These are phyloP conservation scores for Phrynosoma blainvillii DNA, from an alignment of 2,113 vertebrate genomes.

Conservation along the genomic window DNA sequence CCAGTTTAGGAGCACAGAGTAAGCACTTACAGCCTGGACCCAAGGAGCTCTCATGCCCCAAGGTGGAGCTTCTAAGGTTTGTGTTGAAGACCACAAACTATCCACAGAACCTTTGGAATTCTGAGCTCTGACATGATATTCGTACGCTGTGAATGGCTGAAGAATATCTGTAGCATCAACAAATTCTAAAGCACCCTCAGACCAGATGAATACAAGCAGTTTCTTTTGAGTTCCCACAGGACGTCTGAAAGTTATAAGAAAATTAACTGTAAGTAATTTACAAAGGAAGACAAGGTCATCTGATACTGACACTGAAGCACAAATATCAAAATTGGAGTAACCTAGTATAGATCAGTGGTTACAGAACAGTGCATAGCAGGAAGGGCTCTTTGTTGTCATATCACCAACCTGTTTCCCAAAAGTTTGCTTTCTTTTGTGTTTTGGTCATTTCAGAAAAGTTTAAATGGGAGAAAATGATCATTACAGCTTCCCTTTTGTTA, in stretches of 20 bases:
- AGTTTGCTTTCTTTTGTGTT: not conserved
- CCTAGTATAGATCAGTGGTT: slow-evolving; percentile 11
- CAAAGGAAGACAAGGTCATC: not conserved
- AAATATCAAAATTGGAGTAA: slow-evolving; percentile 22
- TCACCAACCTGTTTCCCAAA: not conserved
- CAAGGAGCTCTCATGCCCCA: slow-evolving; percentile 77
- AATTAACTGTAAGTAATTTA: slow-evolving; percentile 8
- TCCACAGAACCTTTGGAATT: slow-evolving; percentile 83
- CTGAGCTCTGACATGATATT: slow-evolving; percentile 81
- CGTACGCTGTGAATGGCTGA: slow-evolving; percentile 83
- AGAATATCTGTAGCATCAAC: slow-evolving; percentile 79
- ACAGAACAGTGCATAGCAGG: not conserved
- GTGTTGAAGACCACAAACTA: slow-evolving; percentile 81
- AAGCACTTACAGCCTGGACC: slow-evolving; percentile 78
- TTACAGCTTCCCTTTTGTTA: not conserved
- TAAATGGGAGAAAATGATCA: not conserved
- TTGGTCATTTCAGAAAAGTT: not conserved
- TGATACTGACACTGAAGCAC: slow-evolving; percentile 1
- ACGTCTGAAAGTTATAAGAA: slow-evolving; percentile 76
- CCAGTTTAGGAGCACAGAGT: slow-evolving; percentile 87
- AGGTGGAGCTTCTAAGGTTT: slow-evolving; percentile 84
- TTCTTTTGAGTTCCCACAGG: slow-evolving; percentile 77
- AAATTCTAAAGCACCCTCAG: slow-evolving; percentile 83
- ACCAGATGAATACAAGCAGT: slow-evolving; percentile 86
- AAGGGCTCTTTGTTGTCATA: slow-evolving; percentile 26